Base-by-base conservation (phyloP, 2,113 vertebrate species). In the Istiophorus platypterus region DNA sequence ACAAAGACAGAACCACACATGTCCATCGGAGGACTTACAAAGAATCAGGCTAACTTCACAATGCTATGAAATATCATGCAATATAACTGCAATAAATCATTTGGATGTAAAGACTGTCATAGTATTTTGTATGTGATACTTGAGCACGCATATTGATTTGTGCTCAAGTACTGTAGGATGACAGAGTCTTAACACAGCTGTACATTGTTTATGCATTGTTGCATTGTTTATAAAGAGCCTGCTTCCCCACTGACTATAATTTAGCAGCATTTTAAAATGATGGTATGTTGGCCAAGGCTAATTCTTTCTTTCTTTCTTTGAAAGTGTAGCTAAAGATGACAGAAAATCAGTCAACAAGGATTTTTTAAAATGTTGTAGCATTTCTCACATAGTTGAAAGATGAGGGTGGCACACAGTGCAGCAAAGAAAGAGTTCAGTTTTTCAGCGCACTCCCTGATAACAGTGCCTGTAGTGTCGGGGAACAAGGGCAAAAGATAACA, bases 341-440 rank as follows among this genome's bases (percentile, higher is more conserved):
- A 17, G 2, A 27, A 3, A 18, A 47, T 70, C 59, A 51, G 29
- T 27, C 49, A 72, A 49, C 56, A 63, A 63, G 49, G 49, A 64
- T 27, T n/a, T 45, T 0, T 7, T 71, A 65, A 77, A 76, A 34
- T 12, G 12, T 15, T 24, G 7, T 66, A 63, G 37, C 22, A 65
- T 78, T 83, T 82, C 34, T 80, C 52, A 69, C 72, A 73, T 51
- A 65, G 67, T 11, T 72, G 71, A 72, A 49, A 61, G 26, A 42
- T 24, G 20, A 74, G 15, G 47, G 59, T 4, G 0, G 13, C 26
- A 57, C 41, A 70, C 34, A 62, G 52, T 24, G 39, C 0, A 42
- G 26, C 17, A 72, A 66, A 61, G 37, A 59, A 34, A 66, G 56
- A 51, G 22, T 2, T 41, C 45, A 57, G 45, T 22, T 49, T 29